Percentiles rank a stretch among this genome's conserved stretches.
These are phyloP conservation scores for Callinectes sapidus DNA, from an alignment of 2,888 invertebrate species.

Conservation along the genomic window DNA sequence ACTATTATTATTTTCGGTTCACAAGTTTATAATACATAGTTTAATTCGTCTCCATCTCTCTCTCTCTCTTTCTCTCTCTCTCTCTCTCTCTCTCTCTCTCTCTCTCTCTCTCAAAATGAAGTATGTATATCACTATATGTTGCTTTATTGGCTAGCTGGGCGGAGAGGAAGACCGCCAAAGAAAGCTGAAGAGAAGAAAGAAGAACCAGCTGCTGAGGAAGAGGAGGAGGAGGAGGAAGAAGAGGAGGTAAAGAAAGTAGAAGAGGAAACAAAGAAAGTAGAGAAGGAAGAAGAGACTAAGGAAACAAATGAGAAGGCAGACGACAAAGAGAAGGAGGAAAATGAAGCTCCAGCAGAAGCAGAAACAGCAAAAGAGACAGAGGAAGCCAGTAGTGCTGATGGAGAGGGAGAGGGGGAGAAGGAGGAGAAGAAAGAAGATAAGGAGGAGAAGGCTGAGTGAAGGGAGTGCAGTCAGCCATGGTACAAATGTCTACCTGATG, in stretches of 20 bases:
- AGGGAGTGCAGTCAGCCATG: conserved; percentile 44
- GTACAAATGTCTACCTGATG: conserved; percentile 69
- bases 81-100: not conserved
- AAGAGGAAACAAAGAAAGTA: conserved; percentile 1
- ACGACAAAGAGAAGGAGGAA: conserved; percentile 1
- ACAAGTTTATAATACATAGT: not conserved
- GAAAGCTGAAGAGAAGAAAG: conserved; percentile 58
- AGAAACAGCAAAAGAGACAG: conserved; percentile 19
- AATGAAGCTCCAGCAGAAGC: not conserved
- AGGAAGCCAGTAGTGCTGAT: conserved; percentile 29
- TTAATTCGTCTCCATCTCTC: too few relatives aligned
- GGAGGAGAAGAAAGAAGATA: not conserved
- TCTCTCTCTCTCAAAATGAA: not conserved
- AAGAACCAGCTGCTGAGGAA: conserved; percentile 34
- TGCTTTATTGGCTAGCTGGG: conserved; percentile 41
- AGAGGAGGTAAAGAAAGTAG: not conserved
- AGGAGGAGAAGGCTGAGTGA: conserved; percentile 57
- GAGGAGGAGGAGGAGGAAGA: conserved; percentile 41
- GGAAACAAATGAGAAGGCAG: not conserved
- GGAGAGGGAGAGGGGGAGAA: conserved; percentile 44
- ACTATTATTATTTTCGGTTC: not conserved
- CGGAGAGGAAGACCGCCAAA: conserved; percentile 66
- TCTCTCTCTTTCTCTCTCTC: not conserved
- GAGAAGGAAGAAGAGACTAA: conserved; percentile 19
- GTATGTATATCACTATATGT: not conserved